Evolutionary conservation across 2,797 vertebrate genomes (phyloP).

Genomic region (Chelonia mydas): DNA sequence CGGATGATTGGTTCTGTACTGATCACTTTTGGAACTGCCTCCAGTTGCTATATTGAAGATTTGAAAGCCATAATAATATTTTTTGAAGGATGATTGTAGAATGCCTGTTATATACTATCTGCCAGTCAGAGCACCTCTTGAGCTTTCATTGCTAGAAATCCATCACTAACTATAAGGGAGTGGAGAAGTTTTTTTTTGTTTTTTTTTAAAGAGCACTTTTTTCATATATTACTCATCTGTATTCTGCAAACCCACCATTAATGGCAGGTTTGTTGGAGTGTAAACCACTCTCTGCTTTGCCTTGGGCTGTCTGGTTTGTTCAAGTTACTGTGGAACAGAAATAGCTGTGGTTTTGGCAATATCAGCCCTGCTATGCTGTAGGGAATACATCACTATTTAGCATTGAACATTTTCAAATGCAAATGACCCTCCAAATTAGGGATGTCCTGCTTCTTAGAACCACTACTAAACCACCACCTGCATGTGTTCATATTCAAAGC

Average conservation of each 20-base stretch:
- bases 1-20: background rate
- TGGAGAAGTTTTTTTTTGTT: slow-evolving; percentile 33
- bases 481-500: slow-evolving; percentile 79
- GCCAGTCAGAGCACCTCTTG: slow-evolving; percentile 48
- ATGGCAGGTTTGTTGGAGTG: slow-evolving; percentile 74
- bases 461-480: slow-evolving; percentile 82
- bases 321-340: slow-evolving; percentile 77
- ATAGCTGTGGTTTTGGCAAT: slow-evolving; percentile 78
- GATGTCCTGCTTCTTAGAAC: slow-evolving; percentile 81
- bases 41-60: slow-evolving; percentile 5
- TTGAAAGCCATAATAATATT: slow-evolving; percentile 51
- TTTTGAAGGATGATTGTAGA: slow-evolving; percentile 43
- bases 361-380: slow-evolving; percentile 73
- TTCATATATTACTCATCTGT: slow-evolving; percentile 71
- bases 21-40: slow-evolving; percentile 34
- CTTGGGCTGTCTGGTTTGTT: slow-evolving; percentile 79
- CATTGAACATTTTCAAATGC: slow-evolving; percentile 80
- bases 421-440: slow-evolving; percentile 84
- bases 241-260: slow-evolving; percentile 69
- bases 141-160: slow-evolving; percentile 48
- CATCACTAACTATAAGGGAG: slow-evolving; percentile 62
- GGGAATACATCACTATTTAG: slow-evolving; percentile 77
- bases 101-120: slow-evolving; percentile 15
- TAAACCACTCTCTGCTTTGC: slow-evolving; percentile 73
- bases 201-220: slow-evolving; percentile 53